A percentile compares a stretch with the other conserved stretches of the same genome.
These are phyloP conservation scores for Eutrigla gurnardus DNA, from an alignment of 2,797 vertebrate genomes.

Conservation along the genomic window DNA sequence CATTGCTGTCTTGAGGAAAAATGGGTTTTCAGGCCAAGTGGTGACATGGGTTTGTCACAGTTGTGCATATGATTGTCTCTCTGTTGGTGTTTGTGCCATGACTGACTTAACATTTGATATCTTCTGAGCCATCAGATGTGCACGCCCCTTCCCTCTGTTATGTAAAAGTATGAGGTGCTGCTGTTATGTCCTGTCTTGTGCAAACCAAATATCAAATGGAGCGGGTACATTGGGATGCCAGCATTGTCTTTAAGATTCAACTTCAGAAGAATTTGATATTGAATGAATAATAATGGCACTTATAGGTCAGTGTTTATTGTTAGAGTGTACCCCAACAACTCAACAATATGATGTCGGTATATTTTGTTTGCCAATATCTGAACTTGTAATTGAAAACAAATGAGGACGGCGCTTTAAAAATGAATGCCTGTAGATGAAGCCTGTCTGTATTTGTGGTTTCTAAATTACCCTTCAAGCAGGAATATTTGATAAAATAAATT, in stretches of 20 bases:
- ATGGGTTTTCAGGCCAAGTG: slow-evolving; percentile 64
- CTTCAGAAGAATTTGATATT: not conserved
- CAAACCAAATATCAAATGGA: slow-evolving; percentile 18
- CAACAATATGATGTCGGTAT: not conserved
- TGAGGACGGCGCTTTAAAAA: not conserved
- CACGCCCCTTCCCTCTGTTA: slow-evolving; percentile 15
- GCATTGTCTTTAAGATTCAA: not conserved
- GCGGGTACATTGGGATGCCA: not conserved
- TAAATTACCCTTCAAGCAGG: not conserved
- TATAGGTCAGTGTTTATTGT: not conserved
- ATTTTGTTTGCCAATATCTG: no score
- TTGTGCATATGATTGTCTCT: slow-evolving; percentile 51
- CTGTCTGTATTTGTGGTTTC: not conserved
- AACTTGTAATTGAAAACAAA: no score
- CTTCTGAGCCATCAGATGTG: slow-evolving; percentile 37
- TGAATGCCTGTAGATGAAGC: slow-evolving; percentile 1
- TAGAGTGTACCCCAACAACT: not conserved
- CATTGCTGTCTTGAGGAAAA: slow-evolving; percentile 45
- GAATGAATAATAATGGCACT: slow-evolving; percentile 7
- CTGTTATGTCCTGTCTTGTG: slow-evolving; percentile 4
- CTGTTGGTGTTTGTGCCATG: slow-evolving; percentile 33
- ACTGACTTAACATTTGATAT: slow-evolving; percentile 39
- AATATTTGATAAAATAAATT: not conserved
- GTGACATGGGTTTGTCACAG: slow-evolving; percentile 55
- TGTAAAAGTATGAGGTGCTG: slow-evolving; percentile 31